Conservation (phyloP, 2,797 vertebrate genomes). For the Myotis planiceps region DNA sequence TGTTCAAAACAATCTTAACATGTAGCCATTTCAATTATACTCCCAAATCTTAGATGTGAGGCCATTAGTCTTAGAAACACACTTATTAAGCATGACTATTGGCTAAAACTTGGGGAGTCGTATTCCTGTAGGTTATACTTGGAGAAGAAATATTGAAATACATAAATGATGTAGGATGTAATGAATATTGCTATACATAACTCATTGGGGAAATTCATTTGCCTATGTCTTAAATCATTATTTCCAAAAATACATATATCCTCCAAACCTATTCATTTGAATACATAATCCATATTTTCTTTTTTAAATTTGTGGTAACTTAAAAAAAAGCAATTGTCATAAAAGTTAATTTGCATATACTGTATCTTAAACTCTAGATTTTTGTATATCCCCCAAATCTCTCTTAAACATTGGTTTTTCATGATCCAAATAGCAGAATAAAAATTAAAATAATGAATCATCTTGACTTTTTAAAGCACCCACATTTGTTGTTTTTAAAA, state of each 20-base stretch:
- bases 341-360: neutral
- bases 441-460: conserved; percentile 33
- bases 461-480: neutral
- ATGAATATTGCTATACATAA: conserved; percentile 23
- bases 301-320: conserved; percentile 31
- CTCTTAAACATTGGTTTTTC: neutral
- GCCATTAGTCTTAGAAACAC: neutral
- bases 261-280: conserved; percentile 9
- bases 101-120: neutral
- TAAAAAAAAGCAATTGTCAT: neutral
- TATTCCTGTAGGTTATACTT: conserved; percentile 34
- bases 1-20: neutral
- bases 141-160: conserved; percentile 29
- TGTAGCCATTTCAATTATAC: neutral
- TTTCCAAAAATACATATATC: neutral
- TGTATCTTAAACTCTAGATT: neutral
- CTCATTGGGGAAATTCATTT: conserved; percentile 39
- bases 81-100: neutral
- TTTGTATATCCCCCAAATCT: neutral
- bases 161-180: conserved; percentile 17
- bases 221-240: neutral
- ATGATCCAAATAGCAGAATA: neutral
- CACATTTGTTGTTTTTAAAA: conserved; percentile 15
- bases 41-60: neutral
- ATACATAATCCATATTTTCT: neutral